Percentiles rank a stretch among this genome's conserved stretches.
Evolutionary conservation across 35 echinoderm and acorn worm genomes (phyloP).

Genomic region (Apostichopus parvimensis): DNA sequence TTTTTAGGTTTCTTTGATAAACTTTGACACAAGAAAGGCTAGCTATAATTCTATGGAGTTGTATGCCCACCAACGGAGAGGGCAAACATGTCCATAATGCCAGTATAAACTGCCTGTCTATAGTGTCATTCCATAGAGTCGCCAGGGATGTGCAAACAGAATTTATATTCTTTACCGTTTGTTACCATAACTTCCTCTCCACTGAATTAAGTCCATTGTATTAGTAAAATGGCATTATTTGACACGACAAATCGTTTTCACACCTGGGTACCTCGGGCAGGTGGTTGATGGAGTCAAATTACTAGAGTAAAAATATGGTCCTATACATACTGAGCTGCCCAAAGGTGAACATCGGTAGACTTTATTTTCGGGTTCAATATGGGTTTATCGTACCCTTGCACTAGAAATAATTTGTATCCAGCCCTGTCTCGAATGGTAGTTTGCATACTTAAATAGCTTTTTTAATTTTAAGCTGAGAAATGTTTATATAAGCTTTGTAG

Average conservation of each 20-base stretch:
- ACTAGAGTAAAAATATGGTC: background rate
- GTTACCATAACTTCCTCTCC: slow-evolving; percentile 35
- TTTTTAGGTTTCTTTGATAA: no score
- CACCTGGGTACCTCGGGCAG: slow-evolving; percentile 14
- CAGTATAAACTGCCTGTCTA: background rate
- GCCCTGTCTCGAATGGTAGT: no score
- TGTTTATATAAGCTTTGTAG: no score
- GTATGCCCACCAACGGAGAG: background rate
- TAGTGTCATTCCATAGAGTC: background rate
- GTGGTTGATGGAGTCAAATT: slow-evolving; percentile 17
- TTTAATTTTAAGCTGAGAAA: no score
- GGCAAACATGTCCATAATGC: slow-evolving; percentile 38
- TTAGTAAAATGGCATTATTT: background rate
- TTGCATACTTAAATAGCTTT: no score
- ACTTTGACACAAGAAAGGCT: no score
- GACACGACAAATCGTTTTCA: slow-evolving; percentile 43
- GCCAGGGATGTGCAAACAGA: background rate
- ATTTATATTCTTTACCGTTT: slow-evolving; percentile 17
- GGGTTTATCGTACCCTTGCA: no score
- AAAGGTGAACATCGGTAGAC: background rate
- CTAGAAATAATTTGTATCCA: no score
- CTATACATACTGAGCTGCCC: background rate
- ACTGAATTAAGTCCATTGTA: slow-evolving; percentile 36
- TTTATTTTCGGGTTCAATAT: background rate
- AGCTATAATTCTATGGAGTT: no score